Evolutionary conservation across 2,888 invertebrate species (phyloP).

Genomic region (Eupithecia dodoneata): DNA sequence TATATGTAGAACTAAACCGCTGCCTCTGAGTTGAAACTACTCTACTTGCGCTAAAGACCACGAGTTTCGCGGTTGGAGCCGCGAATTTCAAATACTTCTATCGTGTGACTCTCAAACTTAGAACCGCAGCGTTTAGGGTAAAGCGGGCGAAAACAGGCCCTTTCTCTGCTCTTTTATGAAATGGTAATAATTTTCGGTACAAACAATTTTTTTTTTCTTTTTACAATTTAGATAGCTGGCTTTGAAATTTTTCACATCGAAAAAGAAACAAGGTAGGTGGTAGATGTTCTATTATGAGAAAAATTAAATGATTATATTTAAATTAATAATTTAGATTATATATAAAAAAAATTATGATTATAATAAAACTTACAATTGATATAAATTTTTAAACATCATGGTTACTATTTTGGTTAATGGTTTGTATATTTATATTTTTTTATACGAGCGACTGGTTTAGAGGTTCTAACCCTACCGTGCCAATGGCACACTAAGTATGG

Average conservation of each 20-base stretch:
- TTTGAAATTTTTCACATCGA: neutral
- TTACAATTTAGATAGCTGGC: neutral
- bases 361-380: neutral
- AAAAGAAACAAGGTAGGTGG: neutral
- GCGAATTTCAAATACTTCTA: slow-evolving; percentile 15
- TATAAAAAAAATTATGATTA: too few relatives aligned
- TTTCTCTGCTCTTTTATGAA: neutral
- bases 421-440: neutral
- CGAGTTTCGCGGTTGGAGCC: slow-evolving; percentile 3
- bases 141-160: neutral
- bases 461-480: slow-evolving; percentile 19
- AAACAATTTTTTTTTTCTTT: neutral
- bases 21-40: slow-evolving; percentile 15
- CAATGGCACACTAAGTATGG: slow-evolving; percentile 28
- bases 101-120: slow-evolving; percentile 11
- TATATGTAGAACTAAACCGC: neutral
- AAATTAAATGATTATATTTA: too few relatives aligned
- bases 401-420: neutral
- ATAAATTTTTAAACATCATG: neutral
- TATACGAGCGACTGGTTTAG: neutral
- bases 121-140: neutral
- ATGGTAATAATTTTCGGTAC: neutral
- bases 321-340: too few relatives aligned
- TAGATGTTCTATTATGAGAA: neutral
- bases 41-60: slow-evolving; percentile 6